phyloP scores from a whole-genome alignment of 2,888 invertebrate genomes.

The Phlogophora meticulosa region DNA sequence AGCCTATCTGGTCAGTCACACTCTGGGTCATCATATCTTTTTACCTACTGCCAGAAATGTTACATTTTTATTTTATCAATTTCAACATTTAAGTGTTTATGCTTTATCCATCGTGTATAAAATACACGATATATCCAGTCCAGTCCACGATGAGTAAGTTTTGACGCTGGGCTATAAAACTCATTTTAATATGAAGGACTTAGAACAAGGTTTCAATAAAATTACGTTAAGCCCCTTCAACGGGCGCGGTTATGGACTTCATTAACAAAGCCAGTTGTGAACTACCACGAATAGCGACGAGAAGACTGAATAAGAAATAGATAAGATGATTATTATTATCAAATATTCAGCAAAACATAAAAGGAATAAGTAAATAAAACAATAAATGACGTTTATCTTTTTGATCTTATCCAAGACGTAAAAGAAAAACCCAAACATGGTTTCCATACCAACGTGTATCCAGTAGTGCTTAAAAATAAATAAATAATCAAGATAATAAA shows the following conservation, averaged over 20 bases:
- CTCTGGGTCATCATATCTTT: slow-evolving; percentile 1
- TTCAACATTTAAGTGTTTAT: not conserved
- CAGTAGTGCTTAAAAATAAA: slow-evolving; percentile 25
- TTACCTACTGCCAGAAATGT: not conserved
- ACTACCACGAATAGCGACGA: not conserved
- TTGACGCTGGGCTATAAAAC: not conserved
- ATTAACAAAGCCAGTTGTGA: slow-evolving; percentile 28
- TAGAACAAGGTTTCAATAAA: slow-evolving; percentile 5
- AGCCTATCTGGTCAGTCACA: slow-evolving; percentile 2
- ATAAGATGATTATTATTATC: no score
- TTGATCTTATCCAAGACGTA: slow-evolving; percentile 21
- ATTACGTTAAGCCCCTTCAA: slow-evolving; percentile 15
- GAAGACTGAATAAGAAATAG: no score
- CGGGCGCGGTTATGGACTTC: slow-evolving; percentile 1
- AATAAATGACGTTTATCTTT: slow-evolving; percentile 17
- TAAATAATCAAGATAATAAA: slow-evolving; percentile 40
- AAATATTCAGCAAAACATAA: slow-evolving; percentile 2
- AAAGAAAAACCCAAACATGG: slow-evolving; percentile 12
- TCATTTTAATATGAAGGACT: not conserved
- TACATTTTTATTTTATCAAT: not conserved
- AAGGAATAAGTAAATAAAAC: slow-evolving; percentile 10
- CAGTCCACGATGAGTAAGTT: not conserved
- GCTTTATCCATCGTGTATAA: not conserved
- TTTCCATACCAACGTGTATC: slow-evolving; percentile 11
- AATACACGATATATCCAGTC: not conserved